Conservation (phyloP, 2,888 invertebrate genomes). For the Meteorus colon region DNA sequence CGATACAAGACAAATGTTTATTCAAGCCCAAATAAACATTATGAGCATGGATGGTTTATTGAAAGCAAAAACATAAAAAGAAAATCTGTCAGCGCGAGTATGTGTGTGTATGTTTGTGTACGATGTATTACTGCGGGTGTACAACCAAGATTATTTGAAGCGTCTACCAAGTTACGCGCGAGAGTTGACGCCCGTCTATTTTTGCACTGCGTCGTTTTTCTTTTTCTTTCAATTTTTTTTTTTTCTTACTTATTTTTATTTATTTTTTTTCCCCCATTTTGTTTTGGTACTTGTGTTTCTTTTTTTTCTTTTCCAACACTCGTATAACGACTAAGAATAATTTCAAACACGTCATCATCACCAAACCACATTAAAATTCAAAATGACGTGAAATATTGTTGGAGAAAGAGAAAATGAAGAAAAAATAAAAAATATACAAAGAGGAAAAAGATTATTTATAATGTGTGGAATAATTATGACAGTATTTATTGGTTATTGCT, state of each 20-base stretch:
- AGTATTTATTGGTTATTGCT: neutral
- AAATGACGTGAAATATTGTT: neutral
- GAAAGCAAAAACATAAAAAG: neutral
- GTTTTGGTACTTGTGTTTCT: slow-evolving; percentile 7
- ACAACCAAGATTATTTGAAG: neutral
- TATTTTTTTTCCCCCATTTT: neutral
- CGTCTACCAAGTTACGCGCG: slow-evolving; percentile 18
- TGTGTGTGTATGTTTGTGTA: neutral
- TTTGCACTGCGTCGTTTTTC: slow-evolving; percentile 23
- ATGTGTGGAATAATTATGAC: neutral
- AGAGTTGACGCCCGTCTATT: slow-evolving; percentile 39
- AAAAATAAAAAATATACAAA: neutral
- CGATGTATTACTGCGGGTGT: neutral
- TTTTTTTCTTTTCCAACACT: neutral
- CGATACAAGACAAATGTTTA: slow-evolving; percentile 19
- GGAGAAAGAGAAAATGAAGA: neutral
- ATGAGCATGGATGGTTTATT: neutral
- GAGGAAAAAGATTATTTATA: neutral
- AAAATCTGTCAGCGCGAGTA: neutral
- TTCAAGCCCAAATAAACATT: slow-evolving; percentile 3
- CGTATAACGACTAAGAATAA: slow-evolving; percentile 5
- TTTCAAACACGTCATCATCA: slow-evolving; percentile 9
- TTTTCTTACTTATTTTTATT: neutral
- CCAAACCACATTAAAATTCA: neutral
- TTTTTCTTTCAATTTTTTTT: slow-evolving; percentile 18